Evolutionary conservation across 2,888 invertebrate species (phyloP), one percentile per base, ranked within the genome.

Genomic region (Nomada flava): DNA sequence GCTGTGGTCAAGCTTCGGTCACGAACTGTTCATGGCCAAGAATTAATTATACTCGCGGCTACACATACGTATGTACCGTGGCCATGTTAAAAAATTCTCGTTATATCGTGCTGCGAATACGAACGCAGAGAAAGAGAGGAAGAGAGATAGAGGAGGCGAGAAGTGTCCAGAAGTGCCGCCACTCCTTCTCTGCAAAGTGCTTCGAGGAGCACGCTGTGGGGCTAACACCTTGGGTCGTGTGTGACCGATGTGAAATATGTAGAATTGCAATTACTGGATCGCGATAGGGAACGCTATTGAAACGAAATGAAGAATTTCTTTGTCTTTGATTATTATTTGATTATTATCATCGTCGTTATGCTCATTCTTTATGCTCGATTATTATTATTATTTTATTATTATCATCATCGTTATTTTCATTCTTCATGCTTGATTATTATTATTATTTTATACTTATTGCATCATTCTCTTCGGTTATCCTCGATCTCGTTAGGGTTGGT

Each of bases 1-100:
- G 53, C 78, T 64, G 60, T 47, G 63, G 76, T 53, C 75, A 72
- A 72, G 64, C 80, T 55, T 68, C 82, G 79, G 72, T 78, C 83
- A 84, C 88, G 78, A 77, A 73, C 76, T 55, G 63, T 63, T 71
- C 55, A 73, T 62, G 76, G 65, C 70, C 79, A 68, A 63, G 82
- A 86, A 83, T 86, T 86, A 84, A 82, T 87, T 77, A 78, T 67
- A 60, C 64, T 59, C 79, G 74, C 69, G 76, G 75, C 71, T 52
- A 47, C 15, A 47, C 11, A 15, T 15, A 15, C 47, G 47, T 47
- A 36, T 36, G 7, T 7, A 20, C 53, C n/a, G 52, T 52, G 62
- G 68, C 64, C 60, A 76, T 73, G 84, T 86, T 88, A 82, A 86
- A 57, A 86, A 82, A 87, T 87, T 87, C 87, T 81, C 69, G 70